Percentiles rank a stretch among this genome's conserved stretches.
These are phyloP conservation scores for Lepus townsendii DNA, from an alignment of 2,797 vertebrate species.

Conservation along the genomic window DNA sequence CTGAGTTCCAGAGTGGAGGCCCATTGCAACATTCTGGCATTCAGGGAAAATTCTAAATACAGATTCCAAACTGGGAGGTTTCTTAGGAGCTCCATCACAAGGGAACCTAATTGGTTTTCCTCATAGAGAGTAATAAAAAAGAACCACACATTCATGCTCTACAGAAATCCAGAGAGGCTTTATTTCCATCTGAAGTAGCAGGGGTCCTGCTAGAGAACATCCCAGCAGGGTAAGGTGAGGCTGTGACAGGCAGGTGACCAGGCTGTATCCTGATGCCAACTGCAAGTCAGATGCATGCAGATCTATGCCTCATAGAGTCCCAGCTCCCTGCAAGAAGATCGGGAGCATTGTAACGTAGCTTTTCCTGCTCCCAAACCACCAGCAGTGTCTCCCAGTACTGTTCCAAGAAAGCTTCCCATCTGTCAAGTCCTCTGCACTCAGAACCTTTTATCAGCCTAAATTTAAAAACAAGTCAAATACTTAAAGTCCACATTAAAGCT, in stretches of 20 bases:
- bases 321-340: not conserved
- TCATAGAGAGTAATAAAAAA: not conserved
- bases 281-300: accelerated
- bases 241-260: accelerated
- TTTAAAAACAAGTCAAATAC: slow-evolving; percentile 63
- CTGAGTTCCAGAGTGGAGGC: not conserved
- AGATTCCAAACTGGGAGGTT: not conserved
- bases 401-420: not conserved
- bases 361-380: not conserved
- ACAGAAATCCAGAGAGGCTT: not conserved
- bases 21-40: not conserved
- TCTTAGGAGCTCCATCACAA: not conserved
- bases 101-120: slow-evolving; percentile 8
- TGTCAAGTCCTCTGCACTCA: slow-evolving; percentile 11
- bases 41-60: slow-evolving; percentile 27
- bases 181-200: not conserved
- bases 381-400: not conserved
- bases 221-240: not conserved
- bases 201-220: too few species aligned
- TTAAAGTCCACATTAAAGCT: slow-evolving; percentile 47
- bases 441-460: slow-evolving; percentile 67
- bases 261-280: not conserved
- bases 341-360: not conserved
- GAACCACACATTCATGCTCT: not conserved
- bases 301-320: slow-evolving; percentile 31